Evolutionary conservation across 2,888 invertebrate genomes (phyloP).

Genomic region (Augochlorella aurata): DNA sequence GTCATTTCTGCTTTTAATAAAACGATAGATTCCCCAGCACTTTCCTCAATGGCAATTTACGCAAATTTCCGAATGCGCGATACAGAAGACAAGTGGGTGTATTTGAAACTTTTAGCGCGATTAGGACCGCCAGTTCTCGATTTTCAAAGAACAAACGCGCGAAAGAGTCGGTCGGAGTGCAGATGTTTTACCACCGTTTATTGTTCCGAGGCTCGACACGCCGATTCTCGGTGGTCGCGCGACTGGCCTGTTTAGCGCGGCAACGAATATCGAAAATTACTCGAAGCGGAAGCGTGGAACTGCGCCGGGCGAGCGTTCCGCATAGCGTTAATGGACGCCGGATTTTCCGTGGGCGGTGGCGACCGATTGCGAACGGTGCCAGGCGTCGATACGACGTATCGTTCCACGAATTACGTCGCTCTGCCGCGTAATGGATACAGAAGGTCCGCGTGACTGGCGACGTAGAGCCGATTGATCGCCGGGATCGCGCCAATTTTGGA

Average conservation of each 20-base stretch:
- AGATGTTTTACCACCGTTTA: not conserved
- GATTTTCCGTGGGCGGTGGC: conserved; percentile 41
- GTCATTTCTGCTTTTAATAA: no score
- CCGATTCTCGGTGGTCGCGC: not conserved
- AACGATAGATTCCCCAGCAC: no score
- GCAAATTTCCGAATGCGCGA: no score
- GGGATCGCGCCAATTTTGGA: conserved; percentile 20
- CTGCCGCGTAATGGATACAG: not conserved
- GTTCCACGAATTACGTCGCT: conserved; percentile 16
- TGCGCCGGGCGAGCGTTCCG: not conserved
- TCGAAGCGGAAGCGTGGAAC: not conserved
- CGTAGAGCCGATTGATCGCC: not conserved
- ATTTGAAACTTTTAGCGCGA: no score
- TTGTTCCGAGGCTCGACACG: not conserved
- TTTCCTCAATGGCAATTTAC: no score
- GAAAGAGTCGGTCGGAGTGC: not conserved
- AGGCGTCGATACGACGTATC: not conserved
- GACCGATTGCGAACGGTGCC: conserved; percentile 23
- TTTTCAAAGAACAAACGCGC: not conserved
- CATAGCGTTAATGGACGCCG: conserved; percentile 14
- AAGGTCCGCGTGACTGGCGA: conserved; percentile 8
- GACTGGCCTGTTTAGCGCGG: not conserved
- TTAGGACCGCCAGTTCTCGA: no score
- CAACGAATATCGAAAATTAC: not conserved
- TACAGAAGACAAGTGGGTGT: no score